These are phyloP conservation scores for Rhogogaster chlorosoma DNA, from an alignment of 2,888 invertebrate genomes.

Conservation along the genomic window DNA sequence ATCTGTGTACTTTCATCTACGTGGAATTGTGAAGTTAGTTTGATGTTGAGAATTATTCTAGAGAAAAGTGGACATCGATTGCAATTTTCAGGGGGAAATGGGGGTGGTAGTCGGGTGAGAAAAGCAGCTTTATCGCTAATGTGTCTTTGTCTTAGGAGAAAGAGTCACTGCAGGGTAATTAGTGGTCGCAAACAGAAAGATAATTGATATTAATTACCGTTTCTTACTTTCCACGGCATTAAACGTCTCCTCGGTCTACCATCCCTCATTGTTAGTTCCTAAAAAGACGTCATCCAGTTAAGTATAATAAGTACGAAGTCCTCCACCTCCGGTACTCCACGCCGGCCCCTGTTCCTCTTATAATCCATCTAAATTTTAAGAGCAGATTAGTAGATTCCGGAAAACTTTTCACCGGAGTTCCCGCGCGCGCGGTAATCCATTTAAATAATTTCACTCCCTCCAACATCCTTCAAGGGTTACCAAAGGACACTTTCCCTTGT, in stretches of 20 bases:
- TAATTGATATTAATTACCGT: conserved; percentile 77
- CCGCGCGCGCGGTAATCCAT: conserved; percentile 73
- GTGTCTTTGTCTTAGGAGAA: conserved; percentile 72
- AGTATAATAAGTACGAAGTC: conserved; percentile 71
- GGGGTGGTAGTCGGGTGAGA: neutral
- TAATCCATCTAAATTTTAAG: conserved; percentile 77
- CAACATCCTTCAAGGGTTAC: conserved; percentile 62
- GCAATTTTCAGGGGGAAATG: neutral
- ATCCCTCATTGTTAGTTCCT: conserved; percentile 77
- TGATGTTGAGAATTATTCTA: neutral
- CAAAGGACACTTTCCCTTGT: neutral
- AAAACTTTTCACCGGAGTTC: conserved; percentile 68
- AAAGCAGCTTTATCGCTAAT: conserved; percentile 62
- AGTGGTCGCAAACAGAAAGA: conserved; percentile 70
- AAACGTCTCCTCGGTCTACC: conserved; percentile 75
- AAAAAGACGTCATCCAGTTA: conserved; percentile 71
- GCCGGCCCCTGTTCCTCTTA: conserved; percentile 63
- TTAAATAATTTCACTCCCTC: conserved; percentile 74
- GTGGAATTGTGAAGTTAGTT: neutral
- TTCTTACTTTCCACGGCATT: conserved; percentile 75
- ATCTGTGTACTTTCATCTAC: neutral
- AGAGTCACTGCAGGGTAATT: conserved; percentile 69
- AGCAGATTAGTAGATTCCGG: conserved; percentile 72
- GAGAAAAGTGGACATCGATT: neutral
- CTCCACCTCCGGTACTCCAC: conserved; percentile 54